Conservation (phyloP, 2,113 vertebrate species). For the Xiphorhynchus elegans region DNA sequence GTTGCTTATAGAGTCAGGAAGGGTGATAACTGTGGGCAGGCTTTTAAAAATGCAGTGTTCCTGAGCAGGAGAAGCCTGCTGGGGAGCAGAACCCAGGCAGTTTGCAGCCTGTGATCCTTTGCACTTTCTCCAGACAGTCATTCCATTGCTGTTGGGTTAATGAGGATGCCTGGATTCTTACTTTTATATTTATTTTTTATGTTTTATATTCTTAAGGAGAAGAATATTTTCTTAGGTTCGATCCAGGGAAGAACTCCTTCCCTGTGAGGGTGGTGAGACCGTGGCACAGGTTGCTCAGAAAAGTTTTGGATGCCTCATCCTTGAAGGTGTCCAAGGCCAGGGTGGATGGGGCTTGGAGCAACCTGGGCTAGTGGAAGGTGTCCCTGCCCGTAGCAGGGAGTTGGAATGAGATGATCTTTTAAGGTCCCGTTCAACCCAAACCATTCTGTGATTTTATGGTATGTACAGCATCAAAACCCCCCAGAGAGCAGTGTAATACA, state of each 20-base stretch:
- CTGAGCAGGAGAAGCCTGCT: neutral
- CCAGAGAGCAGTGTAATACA: neutral
- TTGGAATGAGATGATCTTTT: neutral
- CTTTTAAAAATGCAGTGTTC: neutral
- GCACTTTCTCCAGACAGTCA: neutral
- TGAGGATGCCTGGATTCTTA: neutral
- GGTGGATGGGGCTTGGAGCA: neutral
- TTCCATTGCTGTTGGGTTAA: neutral
- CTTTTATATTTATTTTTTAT: neutral
- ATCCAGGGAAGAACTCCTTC: neutral
- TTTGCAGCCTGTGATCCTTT: neutral
- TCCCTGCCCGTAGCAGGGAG: neutral
- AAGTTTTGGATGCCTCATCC: neutral
- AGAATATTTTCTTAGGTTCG: neutral
- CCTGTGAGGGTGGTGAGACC: neutral
- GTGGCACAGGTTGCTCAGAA: neutral
- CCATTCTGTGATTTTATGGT: neutral
- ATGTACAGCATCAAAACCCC: neutral
- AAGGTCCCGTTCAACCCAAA: neutral
- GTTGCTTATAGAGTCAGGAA: neutral
- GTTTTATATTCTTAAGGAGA: neutral
- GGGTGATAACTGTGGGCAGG: neutral
- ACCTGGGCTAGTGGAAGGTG: rapidly evolving
- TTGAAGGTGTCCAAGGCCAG: neutral
- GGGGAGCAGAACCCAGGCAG: neutral